Conservation (phyloP, 2,113 vertebrate genomes). For the Damaliscus lunatus region DNA sequence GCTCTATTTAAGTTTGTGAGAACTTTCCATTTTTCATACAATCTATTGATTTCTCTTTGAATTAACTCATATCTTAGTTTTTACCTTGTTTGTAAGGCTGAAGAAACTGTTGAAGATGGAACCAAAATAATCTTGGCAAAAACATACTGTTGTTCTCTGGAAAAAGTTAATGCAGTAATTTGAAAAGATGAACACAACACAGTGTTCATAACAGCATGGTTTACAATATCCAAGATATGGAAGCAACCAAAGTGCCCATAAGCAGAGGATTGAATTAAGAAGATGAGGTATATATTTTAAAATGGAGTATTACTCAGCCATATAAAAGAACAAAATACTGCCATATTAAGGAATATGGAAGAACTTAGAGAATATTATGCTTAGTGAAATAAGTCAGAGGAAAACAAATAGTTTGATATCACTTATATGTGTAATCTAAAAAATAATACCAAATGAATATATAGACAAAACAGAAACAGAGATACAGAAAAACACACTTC, state of each 20-base stretch:
- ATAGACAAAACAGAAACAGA: background rate
- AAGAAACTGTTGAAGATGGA: background rate
- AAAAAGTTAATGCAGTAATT: background rate
- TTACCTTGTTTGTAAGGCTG: background rate
- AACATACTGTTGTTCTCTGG: background rate
- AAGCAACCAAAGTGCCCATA: background rate
- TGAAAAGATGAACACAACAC: background rate
- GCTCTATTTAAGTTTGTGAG: background rate
- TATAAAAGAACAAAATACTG: background rate
- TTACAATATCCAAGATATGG: background rate
- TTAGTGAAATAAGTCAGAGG: background rate
- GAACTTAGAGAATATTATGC: background rate
- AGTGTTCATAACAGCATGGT: background rate
- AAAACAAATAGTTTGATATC: background rate
- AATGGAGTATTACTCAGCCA: background rate
- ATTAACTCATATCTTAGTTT: background rate
- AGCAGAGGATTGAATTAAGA: background rate
- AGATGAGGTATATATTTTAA: background rate
- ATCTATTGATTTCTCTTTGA: background rate
- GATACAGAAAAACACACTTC: background rate
- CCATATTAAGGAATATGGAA: background rate
- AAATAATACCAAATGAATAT: background rate
- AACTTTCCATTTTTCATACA: background rate
- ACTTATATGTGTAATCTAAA: background rate
- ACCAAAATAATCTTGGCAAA: background rate